These are phyloP conservation scores for Tachypleus tridentatus DNA, from an alignment of 1,140 invertebrate genomes.

Conservation along the genomic window DNA sequence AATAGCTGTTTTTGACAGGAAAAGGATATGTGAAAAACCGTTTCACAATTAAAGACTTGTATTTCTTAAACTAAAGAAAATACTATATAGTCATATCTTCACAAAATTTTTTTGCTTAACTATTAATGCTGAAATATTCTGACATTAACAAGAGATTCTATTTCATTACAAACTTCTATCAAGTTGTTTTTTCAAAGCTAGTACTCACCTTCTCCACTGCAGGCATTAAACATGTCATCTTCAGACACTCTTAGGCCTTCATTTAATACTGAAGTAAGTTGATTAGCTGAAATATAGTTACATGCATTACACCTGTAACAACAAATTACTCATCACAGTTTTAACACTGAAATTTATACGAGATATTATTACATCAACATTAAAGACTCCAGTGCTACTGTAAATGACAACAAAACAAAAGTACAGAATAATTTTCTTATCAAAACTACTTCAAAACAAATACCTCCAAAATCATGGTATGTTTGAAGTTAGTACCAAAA, in stretches of 20 bases:
- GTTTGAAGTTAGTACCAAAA: too few species aligned
- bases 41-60: too few species aligned
- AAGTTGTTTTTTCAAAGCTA: conserved; percentile 1
- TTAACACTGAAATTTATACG: too few species aligned
- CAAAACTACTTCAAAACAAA: too few species aligned
- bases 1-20: too few species aligned
- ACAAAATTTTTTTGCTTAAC: too few species aligned
- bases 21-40: too few species aligned
- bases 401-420: too few species aligned
- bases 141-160: conserved; percentile 6
- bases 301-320: conserved; percentile 13
- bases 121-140: background rate
- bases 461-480: too few species aligned
- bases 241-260: conserved; percentile 40
- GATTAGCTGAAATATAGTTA: conserved; percentile 34
- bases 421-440: too few species aligned
- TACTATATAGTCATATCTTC: background rate
- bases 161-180: conserved; percentile 7
- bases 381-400: too few species aligned
- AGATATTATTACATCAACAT: too few species aligned
- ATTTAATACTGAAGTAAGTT: conserved; percentile 40
- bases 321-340: background rate
- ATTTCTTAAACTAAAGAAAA: conserved; percentile 6
- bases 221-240: conserved; percentile 33
- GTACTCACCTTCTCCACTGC: conserved; percentile 23